These are phyloP conservation scores for Papilio polytes DNA, from an alignment of 1,140 invertebrate genomes.

Conservation along the genomic window DNA sequence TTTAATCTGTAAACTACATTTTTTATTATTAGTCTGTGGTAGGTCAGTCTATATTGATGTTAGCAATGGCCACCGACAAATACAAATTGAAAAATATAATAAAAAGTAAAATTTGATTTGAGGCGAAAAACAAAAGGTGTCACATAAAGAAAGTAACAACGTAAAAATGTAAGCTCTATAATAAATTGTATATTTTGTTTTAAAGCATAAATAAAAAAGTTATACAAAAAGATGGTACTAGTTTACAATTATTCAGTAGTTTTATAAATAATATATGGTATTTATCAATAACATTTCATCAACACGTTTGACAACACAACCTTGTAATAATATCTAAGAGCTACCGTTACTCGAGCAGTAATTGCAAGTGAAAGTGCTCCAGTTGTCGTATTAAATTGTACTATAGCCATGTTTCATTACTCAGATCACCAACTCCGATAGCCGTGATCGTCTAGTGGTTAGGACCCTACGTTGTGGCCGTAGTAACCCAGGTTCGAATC, in stretches of 20 bases:
- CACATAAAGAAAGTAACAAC: no score
- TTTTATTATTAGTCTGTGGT: background rate
- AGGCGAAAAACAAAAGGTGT: no score
- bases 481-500: slow-evolving; percentile 49
- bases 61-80: no score
- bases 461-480: slow-evolving; percentile 48
- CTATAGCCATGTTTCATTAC: slow-evolving; percentile 15
- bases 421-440: slow-evolving; percentile 34
- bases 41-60: no score
- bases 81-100: no score
- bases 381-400: background rate
- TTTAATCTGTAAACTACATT: no score
- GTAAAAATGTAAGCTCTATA: no score
- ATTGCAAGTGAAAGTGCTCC: slow-evolving; percentile 24
- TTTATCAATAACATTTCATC: background rate
- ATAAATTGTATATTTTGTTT: no score
- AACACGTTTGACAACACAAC: background rate
- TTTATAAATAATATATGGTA: background rate
- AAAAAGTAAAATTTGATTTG: no score
- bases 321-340: background rate
- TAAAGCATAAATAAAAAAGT: no score
- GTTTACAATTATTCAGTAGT: no score
- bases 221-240: no score
- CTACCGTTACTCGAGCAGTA: background rate
- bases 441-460: slow-evolving; percentile 50